Evolutionary conservation across 2,888 invertebrate species (phyloP).

Genomic region (Ophion obscuratus): DNA sequence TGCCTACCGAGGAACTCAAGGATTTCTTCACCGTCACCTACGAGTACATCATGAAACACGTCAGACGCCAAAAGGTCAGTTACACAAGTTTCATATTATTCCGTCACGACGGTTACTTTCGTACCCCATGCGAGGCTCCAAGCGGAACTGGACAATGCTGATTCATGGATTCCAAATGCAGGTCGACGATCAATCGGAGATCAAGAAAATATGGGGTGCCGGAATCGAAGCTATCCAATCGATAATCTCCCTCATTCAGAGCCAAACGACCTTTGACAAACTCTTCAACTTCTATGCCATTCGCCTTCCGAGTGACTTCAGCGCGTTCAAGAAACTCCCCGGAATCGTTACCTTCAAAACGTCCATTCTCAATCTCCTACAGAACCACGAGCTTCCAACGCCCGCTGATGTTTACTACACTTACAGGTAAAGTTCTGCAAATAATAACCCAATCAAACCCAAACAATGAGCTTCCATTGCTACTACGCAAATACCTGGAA

Average conservation of each 20-base stretch:
- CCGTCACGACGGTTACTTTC: neutral
- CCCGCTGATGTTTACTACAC: slow-evolving; percentile 85
- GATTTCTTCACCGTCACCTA: slow-evolving; percentile 87
- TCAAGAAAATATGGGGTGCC: slow-evolving; percentile 87
- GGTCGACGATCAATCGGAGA: slow-evolving; percentile 87
- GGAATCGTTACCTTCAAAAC: slow-evolving; percentile 86
- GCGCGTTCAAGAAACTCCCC: slow-evolving; percentile 85
- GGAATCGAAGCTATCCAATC: slow-evolving; percentile 87
- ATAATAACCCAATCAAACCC: neutral
- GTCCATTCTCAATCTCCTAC: slow-evolving; percentile 87
- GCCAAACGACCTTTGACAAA: slow-evolving; percentile 82
- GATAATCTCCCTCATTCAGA: slow-evolving; percentile 83
- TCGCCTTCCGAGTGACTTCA: slow-evolving; percentile 82
- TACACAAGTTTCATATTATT: neutral
- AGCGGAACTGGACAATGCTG: neutral
- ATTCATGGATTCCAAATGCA: slow-evolving; percentile 73
- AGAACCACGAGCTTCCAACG: slow-evolving; percentile 87
- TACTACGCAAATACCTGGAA: neutral
- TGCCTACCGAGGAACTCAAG: slow-evolving; percentile 88
- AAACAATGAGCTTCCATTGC: neutral
- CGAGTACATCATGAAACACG: slow-evolving; percentile 85
- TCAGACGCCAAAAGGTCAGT: slow-evolving; percentile 85
- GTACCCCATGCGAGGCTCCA: neutral
- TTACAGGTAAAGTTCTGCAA: slow-evolving; percentile 83
- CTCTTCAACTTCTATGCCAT: slow-evolving; percentile 80